Conservation (phyloP, 2,797 vertebrate species). For the Molossus alvarezi region DNA sequence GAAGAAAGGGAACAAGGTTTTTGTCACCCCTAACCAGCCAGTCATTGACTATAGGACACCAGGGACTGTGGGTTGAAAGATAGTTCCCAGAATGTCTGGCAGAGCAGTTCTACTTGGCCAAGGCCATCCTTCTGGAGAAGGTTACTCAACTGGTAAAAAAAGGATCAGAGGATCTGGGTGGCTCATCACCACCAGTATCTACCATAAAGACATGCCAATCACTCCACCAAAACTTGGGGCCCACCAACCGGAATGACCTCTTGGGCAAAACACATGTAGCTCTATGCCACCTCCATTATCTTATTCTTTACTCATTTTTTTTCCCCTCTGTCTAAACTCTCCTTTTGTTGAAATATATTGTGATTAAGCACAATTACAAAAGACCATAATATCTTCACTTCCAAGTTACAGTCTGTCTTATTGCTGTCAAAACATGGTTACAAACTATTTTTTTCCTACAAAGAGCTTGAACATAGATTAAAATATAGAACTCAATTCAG, state of each 20-base stretch:
- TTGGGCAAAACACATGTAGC: neutral
- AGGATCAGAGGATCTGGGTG: neutral
- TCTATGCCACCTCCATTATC: neutral
- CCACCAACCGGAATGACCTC: neutral
- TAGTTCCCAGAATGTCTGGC: neutral
- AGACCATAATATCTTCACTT: conserved; percentile 84
- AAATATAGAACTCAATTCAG: conserved; percentile 77
- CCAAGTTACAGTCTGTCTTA: conserved; percentile 83
- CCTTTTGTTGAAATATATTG: conserved; percentile 81
- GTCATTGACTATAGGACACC: neutral
- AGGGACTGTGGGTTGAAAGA: neutral
- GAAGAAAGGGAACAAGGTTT: neutral
- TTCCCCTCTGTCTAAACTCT: conserved; percentile 65
- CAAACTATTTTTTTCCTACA: conserved; percentile 79
- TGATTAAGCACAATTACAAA: conserved; percentile 85
- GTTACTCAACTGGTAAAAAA: neutral
- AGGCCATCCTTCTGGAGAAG: neutral
- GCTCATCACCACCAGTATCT: neutral
- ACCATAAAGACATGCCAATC: neutral
- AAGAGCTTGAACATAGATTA: conserved; percentile 80
- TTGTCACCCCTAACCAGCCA: neutral
- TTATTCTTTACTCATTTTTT: conserved; percentile 33
- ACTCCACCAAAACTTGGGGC: neutral
- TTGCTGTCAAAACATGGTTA: conserved; percentile 87
- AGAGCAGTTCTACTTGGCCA: neutral